Conservation (phyloP, 2,888 invertebrate genomes). For the Aphidius colemani region DNA sequence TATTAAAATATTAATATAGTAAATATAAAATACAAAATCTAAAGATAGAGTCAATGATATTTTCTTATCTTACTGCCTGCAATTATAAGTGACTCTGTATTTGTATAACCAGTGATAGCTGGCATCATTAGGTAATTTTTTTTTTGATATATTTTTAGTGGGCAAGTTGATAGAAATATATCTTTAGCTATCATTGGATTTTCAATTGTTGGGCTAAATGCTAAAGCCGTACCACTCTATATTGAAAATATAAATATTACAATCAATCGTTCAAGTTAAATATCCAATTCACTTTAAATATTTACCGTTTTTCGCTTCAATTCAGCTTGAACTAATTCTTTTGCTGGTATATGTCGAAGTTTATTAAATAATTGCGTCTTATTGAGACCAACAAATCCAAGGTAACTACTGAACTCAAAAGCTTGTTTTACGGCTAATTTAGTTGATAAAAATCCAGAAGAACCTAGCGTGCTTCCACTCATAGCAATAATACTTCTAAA, state of each 20-base stretch:
- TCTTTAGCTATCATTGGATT: constrained; percentile 53
- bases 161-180: background rate
- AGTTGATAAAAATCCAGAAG: too few relatives aligned
- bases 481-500: too few relatives aligned
- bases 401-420: constrained; percentile 51
- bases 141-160: background rate
- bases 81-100: background rate
- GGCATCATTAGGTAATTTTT: background rate
- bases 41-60: too few relatives aligned
- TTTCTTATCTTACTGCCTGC: too few relatives aligned
- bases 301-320: constrained; percentile 32
- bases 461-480: too few relatives aligned
- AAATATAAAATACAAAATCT: too few relatives aligned
- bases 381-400: constrained; percentile 47
- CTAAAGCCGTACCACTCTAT: constrained; percentile 32
- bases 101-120: background rate
- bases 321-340: constrained; percentile 45
- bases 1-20: too few relatives aligned
- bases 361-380: constrained; percentile 54
- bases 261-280: too few relatives aligned
- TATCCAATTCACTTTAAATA: too few relatives aligned
- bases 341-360: constrained; percentile 54
- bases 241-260: too few relatives aligned
- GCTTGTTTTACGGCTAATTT: constrained; percentile 36
- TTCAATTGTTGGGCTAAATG: constrained; percentile 63